A percentile compares a stretch with the other conserved stretches of the same genome.
These are phyloP conservation scores for Rhinatrema bivittatum DNA, from an alignment of 2,797 vertebrate genomes.

Conservation along the genomic window DNA sequence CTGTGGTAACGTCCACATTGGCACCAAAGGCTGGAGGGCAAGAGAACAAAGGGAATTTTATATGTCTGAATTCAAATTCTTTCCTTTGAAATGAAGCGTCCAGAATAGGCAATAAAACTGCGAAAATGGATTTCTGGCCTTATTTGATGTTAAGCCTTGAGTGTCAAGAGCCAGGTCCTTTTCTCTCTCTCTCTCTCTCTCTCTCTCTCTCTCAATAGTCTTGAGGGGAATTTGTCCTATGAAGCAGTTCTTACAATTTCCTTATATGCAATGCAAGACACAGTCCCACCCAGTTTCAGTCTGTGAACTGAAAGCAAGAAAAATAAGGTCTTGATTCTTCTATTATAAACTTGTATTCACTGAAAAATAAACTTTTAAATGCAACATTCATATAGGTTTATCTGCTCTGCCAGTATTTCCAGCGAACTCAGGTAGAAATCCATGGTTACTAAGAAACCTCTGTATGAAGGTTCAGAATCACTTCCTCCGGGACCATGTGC, in stretches of 20 bases:
- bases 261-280: no score
- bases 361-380: no score
- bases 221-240: conserved; percentile 50
- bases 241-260: conserved; percentile 50
- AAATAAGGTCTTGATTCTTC: conserved; percentile 16
- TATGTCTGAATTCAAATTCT: conserved; percentile 79
- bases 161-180: conserved; percentile 74
- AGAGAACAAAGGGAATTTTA: conserved; percentile 83
- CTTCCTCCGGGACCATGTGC: no score
- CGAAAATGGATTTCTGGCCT: conserved; percentile 91
- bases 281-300: conserved; percentile 19
- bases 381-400: no score
- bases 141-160: conserved; percentile 96
- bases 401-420: no score
- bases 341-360: conserved; percentile 26
- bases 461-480: no score
- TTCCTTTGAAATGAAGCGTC: conserved; percentile 82
- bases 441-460: no score
- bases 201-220: conserved; percentile 31
- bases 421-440: no score
- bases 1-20: conserved; percentile 73
- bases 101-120: conserved; percentile 84
- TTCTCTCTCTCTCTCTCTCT: conserved; percentile 18
- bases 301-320: conserved; percentile 15
- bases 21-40: conserved; percentile 89